Conservation (phyloP, 2,113 vertebrate genomes). For the Gasterosteus aculeatus region DNA sequence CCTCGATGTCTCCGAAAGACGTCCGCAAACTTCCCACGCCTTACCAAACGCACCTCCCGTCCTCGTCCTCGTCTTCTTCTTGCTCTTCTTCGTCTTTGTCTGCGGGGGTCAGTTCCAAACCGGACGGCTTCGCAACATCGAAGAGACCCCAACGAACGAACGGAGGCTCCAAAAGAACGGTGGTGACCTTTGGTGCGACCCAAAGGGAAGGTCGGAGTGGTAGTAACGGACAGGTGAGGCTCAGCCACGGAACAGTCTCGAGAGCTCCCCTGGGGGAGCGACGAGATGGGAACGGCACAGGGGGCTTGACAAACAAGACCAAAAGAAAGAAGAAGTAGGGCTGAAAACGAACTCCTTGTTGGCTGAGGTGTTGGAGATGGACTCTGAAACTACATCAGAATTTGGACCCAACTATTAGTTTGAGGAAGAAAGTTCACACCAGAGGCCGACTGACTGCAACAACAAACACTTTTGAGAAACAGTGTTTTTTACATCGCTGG, state of each 20-base stretch:
- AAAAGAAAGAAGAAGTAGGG: conserved; percentile 62
- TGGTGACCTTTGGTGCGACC: neutral
- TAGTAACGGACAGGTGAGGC: conserved; percentile 33
- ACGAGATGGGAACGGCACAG: conserved; percentile 38
- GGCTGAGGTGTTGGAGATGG: neutral
- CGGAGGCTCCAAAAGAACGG: conserved; percentile 11
- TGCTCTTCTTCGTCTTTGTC: conserved; percentile 57
- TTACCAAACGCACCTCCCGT: neutral
- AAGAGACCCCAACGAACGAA: neutral
- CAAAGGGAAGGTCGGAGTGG: neutral
- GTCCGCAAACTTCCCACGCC: conserved; percentile 36
- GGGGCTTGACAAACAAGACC: conserved; percentile 68
- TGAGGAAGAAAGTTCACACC: neutral
- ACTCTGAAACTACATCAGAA: conserved; percentile 3
- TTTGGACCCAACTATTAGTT: neutral
- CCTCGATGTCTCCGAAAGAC: conserved; percentile 38
- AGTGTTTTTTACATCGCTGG: neutral
- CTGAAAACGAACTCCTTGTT: neutral
- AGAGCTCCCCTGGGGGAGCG: conserved; percentile 28
- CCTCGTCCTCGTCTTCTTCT: conserved; percentile 32
- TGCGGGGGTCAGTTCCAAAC: conserved; percentile 28
- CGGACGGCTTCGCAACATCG: neutral
- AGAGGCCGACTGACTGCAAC: neutral
- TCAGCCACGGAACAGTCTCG: conserved; percentile 41
- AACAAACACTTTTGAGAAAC: neutral